Evolutionary conservation across 2,888 invertebrate genomes (phyloP).

Genomic region (Lacanobia oleracea): DNA sequence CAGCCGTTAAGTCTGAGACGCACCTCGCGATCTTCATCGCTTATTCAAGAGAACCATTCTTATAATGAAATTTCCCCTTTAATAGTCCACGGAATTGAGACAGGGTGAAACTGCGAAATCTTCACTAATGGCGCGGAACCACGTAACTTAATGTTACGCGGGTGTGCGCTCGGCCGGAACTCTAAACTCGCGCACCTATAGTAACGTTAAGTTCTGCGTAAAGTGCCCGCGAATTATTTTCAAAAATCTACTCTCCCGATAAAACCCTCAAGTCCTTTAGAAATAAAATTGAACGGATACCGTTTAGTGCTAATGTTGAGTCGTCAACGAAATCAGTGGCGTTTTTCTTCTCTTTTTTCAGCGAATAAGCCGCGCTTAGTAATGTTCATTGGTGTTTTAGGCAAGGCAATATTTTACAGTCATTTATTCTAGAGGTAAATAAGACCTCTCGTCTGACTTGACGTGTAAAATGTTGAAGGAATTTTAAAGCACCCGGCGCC

Average conservation of each 20-base stretch:
- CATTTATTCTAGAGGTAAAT: slow-evolving; percentile 69
- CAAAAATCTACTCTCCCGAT: slow-evolving; percentile 49
- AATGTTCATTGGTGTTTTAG: slow-evolving; percentile 65
- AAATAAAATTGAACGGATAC: slow-evolving; percentile 71
- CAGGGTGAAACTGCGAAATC: slow-evolving; percentile 83
- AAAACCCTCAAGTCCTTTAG: slow-evolving; percentile 63
- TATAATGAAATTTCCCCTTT: slow-evolving; percentile 86
- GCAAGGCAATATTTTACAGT: slow-evolving; percentile 66
- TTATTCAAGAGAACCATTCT: slow-evolving; percentile 82
- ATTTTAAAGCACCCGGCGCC: slow-evolving; percentile 54
- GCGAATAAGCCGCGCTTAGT: slow-evolving; percentile 58
- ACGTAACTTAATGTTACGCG: slow-evolving; percentile 78
- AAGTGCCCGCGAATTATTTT: slow-evolving; percentile 68
- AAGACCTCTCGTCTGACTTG: slow-evolving; percentile 57
- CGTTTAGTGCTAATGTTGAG: slow-evolving; percentile 64
- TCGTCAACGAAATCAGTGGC: slow-evolving; percentile 61
- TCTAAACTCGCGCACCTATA: slow-evolving; percentile 55
- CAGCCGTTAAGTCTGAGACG: slow-evolving; percentile 73
- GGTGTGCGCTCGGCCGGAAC: slow-evolving; percentile 68
- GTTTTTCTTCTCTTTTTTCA: slow-evolving; percentile 59
- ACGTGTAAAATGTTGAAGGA: slow-evolving; percentile 59
- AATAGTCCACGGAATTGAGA: slow-evolving; percentile 83
- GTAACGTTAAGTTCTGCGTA: slow-evolving; percentile 66
- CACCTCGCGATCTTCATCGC: slow-evolving; percentile 75
- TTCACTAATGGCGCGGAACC: slow-evolving; percentile 84